phyloP scores from a whole-genome alignment of 1,140 invertebrate species.

The Pseudobourletiella spinata region DNA sequence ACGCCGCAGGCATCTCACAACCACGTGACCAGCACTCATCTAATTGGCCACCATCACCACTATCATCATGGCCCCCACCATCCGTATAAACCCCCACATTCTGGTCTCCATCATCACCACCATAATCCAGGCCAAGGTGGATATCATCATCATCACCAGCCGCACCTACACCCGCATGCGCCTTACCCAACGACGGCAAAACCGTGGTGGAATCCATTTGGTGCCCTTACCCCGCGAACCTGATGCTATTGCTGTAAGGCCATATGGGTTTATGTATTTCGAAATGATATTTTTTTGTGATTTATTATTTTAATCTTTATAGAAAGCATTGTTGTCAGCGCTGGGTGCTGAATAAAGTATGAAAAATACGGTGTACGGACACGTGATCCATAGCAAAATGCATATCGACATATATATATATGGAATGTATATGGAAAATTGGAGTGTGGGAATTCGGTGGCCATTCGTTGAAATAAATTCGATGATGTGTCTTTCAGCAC shows the following conservation, averaged over 20 bases:
- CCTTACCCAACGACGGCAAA: background rate
- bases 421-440: no score
- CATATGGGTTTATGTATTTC: background rate
- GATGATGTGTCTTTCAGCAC: no score
- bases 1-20: background rate
- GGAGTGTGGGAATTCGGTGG: no score
- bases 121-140: background rate
- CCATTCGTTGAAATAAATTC: no score
- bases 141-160: conserved; percentile 6
- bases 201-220: conserved; percentile 29
- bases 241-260: background rate
- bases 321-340: no score
- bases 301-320: background rate
- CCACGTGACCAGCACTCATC: background rate
- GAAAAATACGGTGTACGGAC: no score
- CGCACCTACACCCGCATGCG: background rate
- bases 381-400: no score
- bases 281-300: background rate
- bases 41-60: background rate
- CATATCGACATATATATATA: no score
- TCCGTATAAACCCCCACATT: background rate
- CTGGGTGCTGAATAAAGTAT: no score
- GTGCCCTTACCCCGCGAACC: conserved; percentile 16
- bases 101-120: conserved; percentile 1
- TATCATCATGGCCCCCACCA: conserved; percentile 1